Conservation (phyloP, 2,113 vertebrate genomes). For the Fregetta grallaria region DNA sequence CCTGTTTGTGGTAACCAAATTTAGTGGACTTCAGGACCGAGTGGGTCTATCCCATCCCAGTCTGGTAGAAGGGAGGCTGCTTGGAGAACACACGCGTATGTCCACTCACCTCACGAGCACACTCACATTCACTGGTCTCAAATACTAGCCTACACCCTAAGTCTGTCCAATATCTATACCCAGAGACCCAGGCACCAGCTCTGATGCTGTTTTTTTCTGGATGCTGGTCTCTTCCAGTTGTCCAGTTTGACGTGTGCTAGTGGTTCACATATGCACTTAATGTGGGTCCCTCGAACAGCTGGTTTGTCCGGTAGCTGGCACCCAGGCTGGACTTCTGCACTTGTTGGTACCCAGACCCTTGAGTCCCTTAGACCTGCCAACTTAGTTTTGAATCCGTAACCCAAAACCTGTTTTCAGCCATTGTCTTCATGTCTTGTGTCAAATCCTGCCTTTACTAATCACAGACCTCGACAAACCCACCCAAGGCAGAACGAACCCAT, state of each 20-base stretch:
- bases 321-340: not conserved
- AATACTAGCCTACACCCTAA: not conserved
- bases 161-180: not conserved
- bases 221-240: not conserved
- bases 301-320: fast-evolving
- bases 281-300: not conserved
- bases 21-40: not conserved
- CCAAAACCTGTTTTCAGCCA: not conserved
- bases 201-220: not conserved
- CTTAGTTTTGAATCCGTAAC: not conserved
- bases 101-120: not conserved
- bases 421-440: not conserved
- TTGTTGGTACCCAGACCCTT: not conserved
- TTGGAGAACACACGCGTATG: fast-evolving
- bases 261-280: not conserved
- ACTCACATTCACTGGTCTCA: not conserved
- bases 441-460: not conserved
- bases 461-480: not conserved
- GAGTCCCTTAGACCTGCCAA: not conserved
- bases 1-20: not conserved
- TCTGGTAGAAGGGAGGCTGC: not conserved
- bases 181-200: not conserved
- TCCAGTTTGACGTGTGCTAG: not conserved
- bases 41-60: not conserved
- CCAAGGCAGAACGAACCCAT: not conserved